phyloP scores from a whole-genome alignment of 37 sponge, comb jelly and placozoan species.

The Chondrosia reniformis region DNA sequence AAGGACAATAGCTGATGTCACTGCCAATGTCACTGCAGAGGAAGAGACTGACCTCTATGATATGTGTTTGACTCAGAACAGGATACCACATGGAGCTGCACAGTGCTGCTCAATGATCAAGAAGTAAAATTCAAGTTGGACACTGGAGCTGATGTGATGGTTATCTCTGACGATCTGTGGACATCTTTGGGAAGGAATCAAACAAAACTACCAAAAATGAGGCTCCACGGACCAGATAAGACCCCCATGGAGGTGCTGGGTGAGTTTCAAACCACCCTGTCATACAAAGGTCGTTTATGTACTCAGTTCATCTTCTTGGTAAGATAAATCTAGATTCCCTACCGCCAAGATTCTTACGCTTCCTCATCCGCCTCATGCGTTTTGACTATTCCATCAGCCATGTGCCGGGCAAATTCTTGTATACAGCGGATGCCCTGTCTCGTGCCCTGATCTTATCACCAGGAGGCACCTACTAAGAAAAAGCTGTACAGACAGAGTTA shows the following conservation, averaged over 20 bases:
- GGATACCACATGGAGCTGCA: neutral
- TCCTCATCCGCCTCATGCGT: no score
- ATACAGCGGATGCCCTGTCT: no score
- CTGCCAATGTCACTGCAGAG: no score
- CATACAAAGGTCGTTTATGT: neutral
- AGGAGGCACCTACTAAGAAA: no score
- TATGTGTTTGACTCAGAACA: neutral
- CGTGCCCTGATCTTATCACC: no score
- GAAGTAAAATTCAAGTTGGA: constrained; percentile 19
- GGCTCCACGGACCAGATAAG: constrained; percentile 9
- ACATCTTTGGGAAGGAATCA: neutral
- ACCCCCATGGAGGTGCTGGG: constrained; percentile 1
- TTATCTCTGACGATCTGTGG: constrained; percentile 13
- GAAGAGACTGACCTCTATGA: no score
- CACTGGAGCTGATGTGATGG: constrained; percentile 13
- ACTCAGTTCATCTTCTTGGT: constrained; percentile 8
- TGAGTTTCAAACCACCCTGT: constrained; percentile 8
- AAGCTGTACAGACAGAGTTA: no score
- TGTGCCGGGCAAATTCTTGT: no score
- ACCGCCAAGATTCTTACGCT: no score
- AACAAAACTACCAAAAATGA: neutral
- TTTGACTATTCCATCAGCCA: no score
- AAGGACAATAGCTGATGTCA: no score
- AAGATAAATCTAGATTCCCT: no score
- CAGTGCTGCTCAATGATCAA: neutral